Conservation (phyloP, 2,888 invertebrate genomes). For the Monoplex corrugatus region DNA sequence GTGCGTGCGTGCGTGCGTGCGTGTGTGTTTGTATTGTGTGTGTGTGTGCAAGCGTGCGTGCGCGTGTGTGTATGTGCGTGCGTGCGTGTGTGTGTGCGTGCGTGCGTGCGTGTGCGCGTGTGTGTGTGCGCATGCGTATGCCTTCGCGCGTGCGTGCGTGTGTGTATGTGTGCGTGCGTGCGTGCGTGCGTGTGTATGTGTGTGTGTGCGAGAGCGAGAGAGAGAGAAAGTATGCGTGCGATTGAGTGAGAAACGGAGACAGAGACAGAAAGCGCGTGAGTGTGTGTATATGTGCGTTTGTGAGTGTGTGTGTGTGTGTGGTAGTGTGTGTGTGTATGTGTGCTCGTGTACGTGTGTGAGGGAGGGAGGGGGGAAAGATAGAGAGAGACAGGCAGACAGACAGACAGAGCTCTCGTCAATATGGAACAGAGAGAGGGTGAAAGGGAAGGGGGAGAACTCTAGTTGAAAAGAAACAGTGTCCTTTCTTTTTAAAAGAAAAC, state of each 20-base stretch:
- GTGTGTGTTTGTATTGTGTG: not conserved
- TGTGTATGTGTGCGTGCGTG: slow-evolving; percentile 26
- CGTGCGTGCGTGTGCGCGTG: too few species aligned
- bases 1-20: not conserved
- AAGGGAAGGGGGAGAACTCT: too few species aligned
- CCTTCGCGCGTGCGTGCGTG: not conserved
- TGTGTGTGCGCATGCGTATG: not conserved
- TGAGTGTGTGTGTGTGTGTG: too few species aligned
- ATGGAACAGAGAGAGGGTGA: not conserved
- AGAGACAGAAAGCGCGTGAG: not conserved
- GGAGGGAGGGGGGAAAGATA: not conserved
- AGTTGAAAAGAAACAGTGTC: too few species aligned
- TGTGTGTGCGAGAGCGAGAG: not conserved
- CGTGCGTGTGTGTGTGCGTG: too few species aligned
- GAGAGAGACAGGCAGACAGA: not conserved
- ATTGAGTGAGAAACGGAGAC: not conserved
- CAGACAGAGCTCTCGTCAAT: not conserved
- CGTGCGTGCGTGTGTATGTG: not conserved
- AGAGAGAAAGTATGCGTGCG: slow-evolving; percentile 23
- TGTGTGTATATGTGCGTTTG: not conserved
- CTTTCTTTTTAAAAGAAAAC: too few species aligned
- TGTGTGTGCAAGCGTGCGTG: not conserved
- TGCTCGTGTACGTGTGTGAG: not conserved
- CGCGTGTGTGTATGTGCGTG: too few species aligned
- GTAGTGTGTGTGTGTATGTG: not conserved